Percentiles rank a stretch among this genome's conserved stretches.
phyloP scores from a whole-genome alignment of 2,113 vertebrate species.

The Cercocebus atys region DNA sequence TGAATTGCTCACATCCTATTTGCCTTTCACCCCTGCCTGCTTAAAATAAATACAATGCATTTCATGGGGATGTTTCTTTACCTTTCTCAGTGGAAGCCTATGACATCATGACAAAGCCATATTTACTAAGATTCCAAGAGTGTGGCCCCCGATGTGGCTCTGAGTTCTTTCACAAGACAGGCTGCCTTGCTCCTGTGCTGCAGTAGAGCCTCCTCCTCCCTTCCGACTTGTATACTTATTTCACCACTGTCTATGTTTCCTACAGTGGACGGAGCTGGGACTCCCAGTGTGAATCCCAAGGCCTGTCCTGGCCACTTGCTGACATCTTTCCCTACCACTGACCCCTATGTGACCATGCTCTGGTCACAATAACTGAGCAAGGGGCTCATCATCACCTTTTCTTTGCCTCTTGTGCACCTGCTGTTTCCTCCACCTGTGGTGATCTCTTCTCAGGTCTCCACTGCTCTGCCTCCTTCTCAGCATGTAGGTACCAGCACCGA shows the following conservation, averaged over 20 bases:
- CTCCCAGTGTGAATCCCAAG: fast-evolving
- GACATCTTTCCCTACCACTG: neutral
- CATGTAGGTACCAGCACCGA: fast-evolving
- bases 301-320: no score
- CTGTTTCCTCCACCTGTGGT: neutral
- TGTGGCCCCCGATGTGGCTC: neutral
- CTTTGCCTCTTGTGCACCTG: neutral
- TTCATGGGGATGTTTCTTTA: neutral
- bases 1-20: fast-evolving
- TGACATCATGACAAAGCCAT: neutral
- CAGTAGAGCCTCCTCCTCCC: fast-evolving
- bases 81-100: neutral
- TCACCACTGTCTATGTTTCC: fast-evolving
- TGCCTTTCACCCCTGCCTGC: neutral
- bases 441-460: neutral
- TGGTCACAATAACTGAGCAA: neutral
- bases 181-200: neutral
- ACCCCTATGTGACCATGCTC: neutral
- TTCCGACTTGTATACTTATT: neutral
- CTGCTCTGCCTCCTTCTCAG: no score
- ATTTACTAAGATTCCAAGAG: neutral
- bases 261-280: neutral
- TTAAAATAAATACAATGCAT: neutral
- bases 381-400: neutral
- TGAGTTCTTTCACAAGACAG: no score